Conservation (phyloP, 2,113 vertebrate genomes). For the Asarcornis scutulata region DNA sequence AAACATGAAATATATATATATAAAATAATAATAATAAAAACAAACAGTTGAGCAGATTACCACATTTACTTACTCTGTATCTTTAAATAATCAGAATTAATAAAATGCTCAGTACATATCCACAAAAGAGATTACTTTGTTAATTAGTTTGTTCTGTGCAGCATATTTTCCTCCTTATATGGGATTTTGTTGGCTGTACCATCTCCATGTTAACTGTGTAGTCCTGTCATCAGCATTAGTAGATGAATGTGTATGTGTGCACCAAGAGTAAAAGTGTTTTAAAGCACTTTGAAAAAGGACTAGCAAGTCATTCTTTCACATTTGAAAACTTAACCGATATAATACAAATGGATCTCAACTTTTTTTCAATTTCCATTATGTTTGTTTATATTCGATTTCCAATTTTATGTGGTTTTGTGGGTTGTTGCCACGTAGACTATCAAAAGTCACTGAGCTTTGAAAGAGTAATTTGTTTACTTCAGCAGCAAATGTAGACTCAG, state of each 20-base stretch:
- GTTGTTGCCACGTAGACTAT: neutral
- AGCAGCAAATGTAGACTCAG: constrained; percentile 34
- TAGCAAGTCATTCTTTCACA: neutral
- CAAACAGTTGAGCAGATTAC: neutral
- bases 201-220: neutral
- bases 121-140: neutral
- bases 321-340: neutral
- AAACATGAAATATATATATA: neutral
- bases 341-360: neutral
- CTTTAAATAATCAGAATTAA: neutral
- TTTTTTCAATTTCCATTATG: neutral
- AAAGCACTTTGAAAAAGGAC: neutral
- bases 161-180: neutral
- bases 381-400: neutral
- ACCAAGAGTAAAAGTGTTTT: neutral
- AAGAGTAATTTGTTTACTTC: constrained; percentile 49
- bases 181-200: neutral
- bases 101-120: neutral
- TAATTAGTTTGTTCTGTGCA: neutral
- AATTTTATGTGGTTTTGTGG: neutral
- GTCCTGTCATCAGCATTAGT: neutral
- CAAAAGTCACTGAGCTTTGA: constrained; percentile 36
- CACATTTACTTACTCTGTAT: neutral
- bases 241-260: neutral
- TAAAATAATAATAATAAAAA: neutral